Base-by-base conservation (phyloP, 1,140 invertebrate genomes). In the Nautilus pompilius region DNA sequence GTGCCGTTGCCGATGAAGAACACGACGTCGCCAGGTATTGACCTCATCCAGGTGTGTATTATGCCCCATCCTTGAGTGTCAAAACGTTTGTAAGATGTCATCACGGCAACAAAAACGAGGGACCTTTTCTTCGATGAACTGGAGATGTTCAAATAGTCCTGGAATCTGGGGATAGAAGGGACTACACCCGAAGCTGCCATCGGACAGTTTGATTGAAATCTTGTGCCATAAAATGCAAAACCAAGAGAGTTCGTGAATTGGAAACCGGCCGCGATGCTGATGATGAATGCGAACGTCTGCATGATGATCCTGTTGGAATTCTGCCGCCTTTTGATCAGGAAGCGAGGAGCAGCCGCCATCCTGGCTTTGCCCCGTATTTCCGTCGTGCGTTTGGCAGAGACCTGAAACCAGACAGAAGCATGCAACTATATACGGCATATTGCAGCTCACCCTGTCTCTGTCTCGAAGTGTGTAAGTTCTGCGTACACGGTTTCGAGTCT, bases 51-150 rank as follows among this genome's bases (percentile, higher is more conserved):
- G 3, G 94, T 97, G 63, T 92, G 87, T 74, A 90, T 92, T 0
- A 95, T 93, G 0, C 93, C 91, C 51, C 88, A 86, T 1, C 93
- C 94, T 62, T 95, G 84, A 0, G 89, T 90, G 29, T 88, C 86
- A 54, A 98, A 82, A 77, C 93, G 96, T 76, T 91, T 90, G 66
- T 91, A 86, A 0, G 93, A 93, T 0, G 95, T 97, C 94, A 98
- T 97, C 0, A 97, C 93, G 58, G 94, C 95, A 41, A 96, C 90
- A 76, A 96, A 65, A 4, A 72, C 22, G 17, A 70, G 58, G 5
- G 22, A 24, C 22, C 61, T 53, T 17, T 58, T 34, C n/a, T n/a
- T n/a, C n/a, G n/a, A n/a, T 13, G 45, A 24, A 28, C 24, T 41
- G 5, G 45, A 30, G 3, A 55, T 5, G 22, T 32, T 26, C 3